These are phyloP conservation scores for Esperia sulphurella DNA, from an alignment of 2,888 invertebrate species.

Conservation along the genomic window DNA sequence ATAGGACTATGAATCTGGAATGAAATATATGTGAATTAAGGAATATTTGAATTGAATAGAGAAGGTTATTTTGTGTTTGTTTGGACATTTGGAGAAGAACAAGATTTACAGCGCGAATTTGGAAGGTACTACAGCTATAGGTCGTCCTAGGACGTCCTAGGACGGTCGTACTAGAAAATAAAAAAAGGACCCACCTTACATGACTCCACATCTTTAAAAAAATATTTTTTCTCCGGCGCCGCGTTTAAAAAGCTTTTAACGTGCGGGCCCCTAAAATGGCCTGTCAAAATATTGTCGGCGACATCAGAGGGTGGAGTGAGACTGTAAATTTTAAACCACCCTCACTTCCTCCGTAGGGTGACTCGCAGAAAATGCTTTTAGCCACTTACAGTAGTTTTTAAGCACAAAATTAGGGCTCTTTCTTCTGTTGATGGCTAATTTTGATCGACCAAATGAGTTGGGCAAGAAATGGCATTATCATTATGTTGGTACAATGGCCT, in stretches of 20 bases:
- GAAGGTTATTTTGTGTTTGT: too few relatives aligned
- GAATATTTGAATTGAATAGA: too few relatives aligned
- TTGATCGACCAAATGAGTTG: constrained; percentile 10
- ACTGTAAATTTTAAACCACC: constrained; percentile 38
- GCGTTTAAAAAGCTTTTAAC: constrained; percentile 47
- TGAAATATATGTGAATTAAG: too few relatives aligned
- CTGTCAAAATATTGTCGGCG: constrained; percentile 36
- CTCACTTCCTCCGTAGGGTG: constrained; percentile 40
- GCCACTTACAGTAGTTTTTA: constrained; percentile 14
- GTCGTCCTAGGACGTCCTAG: too few relatives aligned
- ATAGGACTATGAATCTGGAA: too few relatives aligned
- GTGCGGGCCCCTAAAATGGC: constrained; percentile 20
- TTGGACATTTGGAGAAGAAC: too few relatives aligned
- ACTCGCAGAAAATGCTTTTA: constrained; percentile 35
- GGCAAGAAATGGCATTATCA: not conserved
- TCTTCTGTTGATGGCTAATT: constrained; percentile 32
- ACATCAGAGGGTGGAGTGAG: constrained; percentile 31
- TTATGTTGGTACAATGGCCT: too few relatives aligned
- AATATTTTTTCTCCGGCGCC: constrained; percentile 2
- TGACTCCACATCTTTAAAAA: constrained; percentile 1
- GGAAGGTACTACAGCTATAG: too few relatives aligned
- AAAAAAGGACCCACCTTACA: not conserved
- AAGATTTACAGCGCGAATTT: too few relatives aligned
- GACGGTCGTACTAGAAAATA: too few relatives aligned
- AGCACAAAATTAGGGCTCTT: constrained; percentile 43